Conservation (phyloP, 1,140 invertebrate species). For the Ceratoteleas bidentatus region DNA sequence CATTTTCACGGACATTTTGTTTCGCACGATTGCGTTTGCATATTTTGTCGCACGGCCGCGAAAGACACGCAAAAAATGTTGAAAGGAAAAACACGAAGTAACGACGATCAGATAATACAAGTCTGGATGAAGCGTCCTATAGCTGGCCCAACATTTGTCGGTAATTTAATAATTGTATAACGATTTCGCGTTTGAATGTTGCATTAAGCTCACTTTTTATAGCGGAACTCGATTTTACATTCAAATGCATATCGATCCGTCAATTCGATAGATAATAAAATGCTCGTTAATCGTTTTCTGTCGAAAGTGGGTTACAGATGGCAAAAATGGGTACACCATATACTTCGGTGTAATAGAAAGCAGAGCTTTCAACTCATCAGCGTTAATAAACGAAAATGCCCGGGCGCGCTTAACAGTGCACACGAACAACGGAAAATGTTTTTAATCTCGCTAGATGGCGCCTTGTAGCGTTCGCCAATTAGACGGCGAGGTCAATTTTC, state of each 20-base stretch:
- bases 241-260: conserved; percentile 6
- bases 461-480: too few relatives aligned
- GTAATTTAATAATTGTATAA: conserved; percentile 29
- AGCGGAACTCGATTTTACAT: conserved; percentile 12
- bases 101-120: conserved; percentile 33
- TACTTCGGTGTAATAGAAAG: conserved; percentile 12
- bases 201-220: conserved; percentile 3
- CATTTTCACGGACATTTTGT: conserved; percentile 41
- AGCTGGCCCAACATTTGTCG: conserved; percentile 6
- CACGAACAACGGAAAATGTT: neutral
- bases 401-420: neutral
- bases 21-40: conserved; percentile 41
- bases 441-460: too few relatives aligned
- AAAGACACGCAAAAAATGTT: conserved; percentile 26
- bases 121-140: conserved; percentile 1
- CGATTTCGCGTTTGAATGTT: conserved; percentile 6
- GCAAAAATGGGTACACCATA: conserved; percentile 3
- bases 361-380: conserved; percentile 4
- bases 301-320: conserved; percentile 1
- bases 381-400: too few relatives aligned
- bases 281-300: conserved; percentile 9
- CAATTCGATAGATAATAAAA: conserved; percentile 15
- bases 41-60: conserved; percentile 23
- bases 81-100: conserved; percentile 14
- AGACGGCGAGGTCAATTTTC: too few relatives aligned